These are phyloP conservation scores for Lochmaea capreae DNA, from an alignment of 2,888 invertebrate species.

Conservation along the genomic window DNA sequence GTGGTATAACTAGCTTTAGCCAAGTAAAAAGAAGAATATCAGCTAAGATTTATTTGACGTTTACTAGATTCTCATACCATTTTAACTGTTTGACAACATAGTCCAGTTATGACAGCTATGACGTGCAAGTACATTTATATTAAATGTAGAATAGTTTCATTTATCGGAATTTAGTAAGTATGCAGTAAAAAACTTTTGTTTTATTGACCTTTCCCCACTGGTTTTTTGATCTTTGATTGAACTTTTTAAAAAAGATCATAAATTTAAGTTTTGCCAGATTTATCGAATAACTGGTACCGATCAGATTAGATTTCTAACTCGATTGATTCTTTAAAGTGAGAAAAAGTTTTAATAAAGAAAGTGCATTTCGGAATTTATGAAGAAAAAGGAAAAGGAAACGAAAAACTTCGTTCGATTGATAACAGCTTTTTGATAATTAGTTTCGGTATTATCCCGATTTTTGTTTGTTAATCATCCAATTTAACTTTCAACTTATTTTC, in stretches of 20 bases:
- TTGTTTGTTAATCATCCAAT: slow-evolving; percentile 3
- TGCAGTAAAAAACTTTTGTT: slow-evolving; percentile 24
- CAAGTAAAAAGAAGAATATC: no score
- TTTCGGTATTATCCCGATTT: slow-evolving; percentile 16
- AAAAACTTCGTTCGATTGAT: slow-evolving; percentile 26
- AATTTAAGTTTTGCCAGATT: slow-evolving; percentile 32
- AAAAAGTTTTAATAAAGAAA: slow-evolving; percentile 38
- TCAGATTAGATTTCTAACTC: slow-evolving; percentile 29
- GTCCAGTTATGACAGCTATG: no score
- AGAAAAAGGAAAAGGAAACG: slow-evolving; percentile 4
- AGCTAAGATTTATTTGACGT: no score
- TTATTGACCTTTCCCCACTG: slow-evolving; percentile 21
- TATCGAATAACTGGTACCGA: slow-evolving; percentile 24
- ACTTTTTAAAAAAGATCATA: slow-evolving; percentile 29
- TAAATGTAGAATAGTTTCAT: no score
- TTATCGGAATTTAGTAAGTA: neutral
- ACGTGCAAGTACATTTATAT: no score
- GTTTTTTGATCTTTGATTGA: neutral
- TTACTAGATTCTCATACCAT: no score
- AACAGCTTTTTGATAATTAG: slow-evolving; percentile 32
- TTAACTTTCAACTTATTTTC: slow-evolving; percentile 5
- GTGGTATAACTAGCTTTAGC: no score
- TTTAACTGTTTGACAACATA: no score
- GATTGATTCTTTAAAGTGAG: slow-evolving; percentile 25
- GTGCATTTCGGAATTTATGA: slow-evolving; percentile 29